A percentile compares a stretch with the other conserved stretches of the same genome.
phyloP scores from a whole-genome alignment of 37 sponge, comb jelly and placozoan genomes.

The Petrosia ficiformis region DNA sequence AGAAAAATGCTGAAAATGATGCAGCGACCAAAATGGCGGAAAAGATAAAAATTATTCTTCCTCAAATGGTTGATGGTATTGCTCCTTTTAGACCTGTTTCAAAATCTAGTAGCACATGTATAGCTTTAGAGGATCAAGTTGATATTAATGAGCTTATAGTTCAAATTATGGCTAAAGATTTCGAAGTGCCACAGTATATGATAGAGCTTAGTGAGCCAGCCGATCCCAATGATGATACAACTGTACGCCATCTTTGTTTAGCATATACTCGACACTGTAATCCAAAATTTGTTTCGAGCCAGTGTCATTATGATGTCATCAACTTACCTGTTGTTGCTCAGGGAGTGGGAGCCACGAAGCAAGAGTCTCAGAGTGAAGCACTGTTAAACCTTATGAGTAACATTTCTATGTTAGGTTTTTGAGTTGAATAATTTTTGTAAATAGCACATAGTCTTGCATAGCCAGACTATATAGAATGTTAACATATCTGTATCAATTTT shows the following conservation, averaged over 20 bases:
- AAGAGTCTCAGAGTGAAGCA: constrained; percentile 5
- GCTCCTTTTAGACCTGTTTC: too few species aligned
- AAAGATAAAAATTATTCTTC: background rate
- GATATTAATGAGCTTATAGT: background rate
- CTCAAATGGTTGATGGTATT: background rate
- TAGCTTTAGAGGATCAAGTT: background rate
- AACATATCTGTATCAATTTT: too few species aligned
- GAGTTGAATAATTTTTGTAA: too few species aligned
- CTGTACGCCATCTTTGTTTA: constrained; percentile 11
- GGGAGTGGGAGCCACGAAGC: constrained; percentile 8
- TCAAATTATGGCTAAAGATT: background rate
- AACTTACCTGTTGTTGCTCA: constrained; percentile 14
- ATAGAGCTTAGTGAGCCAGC: background rate
- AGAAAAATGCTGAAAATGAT: constrained; percentile 39
- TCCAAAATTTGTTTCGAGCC: too few species aligned
- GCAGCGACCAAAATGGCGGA: constrained; percentile 33
- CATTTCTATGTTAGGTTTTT: too few species aligned
- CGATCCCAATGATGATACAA: background rate
- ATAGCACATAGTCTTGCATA: too few species aligned
- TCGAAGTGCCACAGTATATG: background rate
- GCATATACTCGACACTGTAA: too few species aligned
- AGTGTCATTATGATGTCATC: background rate
- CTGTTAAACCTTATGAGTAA: too few species aligned
- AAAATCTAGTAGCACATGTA: too few species aligned
- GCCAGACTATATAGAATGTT: too few species aligned